Evolutionary conservation across 1,140 invertebrate genomes (phyloP).

Genomic region (Pollicipes pollicipes): DNA sequence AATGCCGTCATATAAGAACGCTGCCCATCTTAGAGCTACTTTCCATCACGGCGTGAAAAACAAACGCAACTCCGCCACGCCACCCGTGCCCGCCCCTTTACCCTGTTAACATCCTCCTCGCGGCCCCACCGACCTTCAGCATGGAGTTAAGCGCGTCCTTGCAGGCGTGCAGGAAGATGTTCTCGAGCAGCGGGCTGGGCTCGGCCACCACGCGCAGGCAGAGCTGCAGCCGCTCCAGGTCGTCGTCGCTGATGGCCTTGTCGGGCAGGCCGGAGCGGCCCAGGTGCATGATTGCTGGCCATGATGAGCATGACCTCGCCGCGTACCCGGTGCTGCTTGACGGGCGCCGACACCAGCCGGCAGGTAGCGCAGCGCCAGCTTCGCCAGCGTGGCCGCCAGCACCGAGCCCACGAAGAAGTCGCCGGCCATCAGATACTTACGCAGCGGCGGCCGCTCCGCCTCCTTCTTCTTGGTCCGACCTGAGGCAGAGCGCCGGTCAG

Average conservation of each 20-base stretch:
- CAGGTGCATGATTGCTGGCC: slow-evolving; percentile 63
- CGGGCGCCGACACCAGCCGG: slow-evolving; percentile 21
- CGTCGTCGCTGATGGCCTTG: slow-evolving; percentile 81
- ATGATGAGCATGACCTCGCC: slow-evolving; percentile 77
- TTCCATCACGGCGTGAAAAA: no score
- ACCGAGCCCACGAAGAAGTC: slow-evolving; percentile 93
- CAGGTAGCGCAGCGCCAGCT: slow-evolving; percentile 54
- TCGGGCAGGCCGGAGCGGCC: slow-evolving; percentile 43
- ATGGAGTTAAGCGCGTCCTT: not conserved
- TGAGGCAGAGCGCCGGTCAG: slow-evolving; percentile 18
- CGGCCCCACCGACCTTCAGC: not conserved
- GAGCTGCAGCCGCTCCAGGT: slow-evolving; percentile 71
- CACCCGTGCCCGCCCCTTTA: no score
- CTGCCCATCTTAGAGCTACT: no score
- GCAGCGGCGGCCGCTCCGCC: slow-evolving; percentile 50
- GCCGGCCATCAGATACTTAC: slow-evolving; percentile 77
- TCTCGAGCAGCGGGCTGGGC: not conserved
- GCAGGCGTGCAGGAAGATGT: not conserved
- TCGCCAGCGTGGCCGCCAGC: slow-evolving; percentile 73
- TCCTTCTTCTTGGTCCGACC: slow-evolving; percentile 41
- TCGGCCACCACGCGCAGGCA: slow-evolving; percentile 33
- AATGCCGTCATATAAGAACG: no score
- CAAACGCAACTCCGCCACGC: no score
- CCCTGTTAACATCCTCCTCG: no score
- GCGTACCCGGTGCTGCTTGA: slow-evolving; percentile 44